Base-by-base conservation (phyloP, 1,140 invertebrate species). In the Heliconius nattereri region DNA sequence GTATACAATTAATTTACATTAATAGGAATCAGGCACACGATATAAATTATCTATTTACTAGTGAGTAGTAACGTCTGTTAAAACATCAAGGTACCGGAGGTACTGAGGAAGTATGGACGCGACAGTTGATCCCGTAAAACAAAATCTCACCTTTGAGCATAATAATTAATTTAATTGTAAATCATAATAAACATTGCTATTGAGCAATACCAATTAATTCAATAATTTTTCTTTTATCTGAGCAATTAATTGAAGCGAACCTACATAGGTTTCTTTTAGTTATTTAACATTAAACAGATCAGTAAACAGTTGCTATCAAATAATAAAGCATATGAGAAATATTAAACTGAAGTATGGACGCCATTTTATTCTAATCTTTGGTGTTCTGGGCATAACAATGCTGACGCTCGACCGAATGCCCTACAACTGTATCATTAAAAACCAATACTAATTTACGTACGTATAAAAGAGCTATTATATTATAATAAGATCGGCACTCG, bases 11-110 rank as follows among this genome's bases (percentile, higher is more conserved):
- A 92, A 92, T 89, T 90, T 92, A 93, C 85, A 91, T 90, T 94
- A 93, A 91, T 92, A 94, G 91, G 92, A 94, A 94, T 93, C 91
- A 92, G 91, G 90, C 90, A 93, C 91, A 93, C 92, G 88, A 88
- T 84, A 90, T 81, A 86, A 82, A 85, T 88, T 85, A 85, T 87
- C 84, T 91, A 92, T 88, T 83, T 81, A 86, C 86, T 92, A 91
- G 84, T 92, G 90, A 91, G 85, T 89, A 86, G 85, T 84, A 80
- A 85, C 81, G 77, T 75, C 29, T 81, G 80, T 84, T 85, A 82
- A 84, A 52, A 85, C 71, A 74, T 83, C 81, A 77, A 71, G 37
- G 70, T 81, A 81, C 80, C 76, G 60, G 11, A 40, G 76, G 76
- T 78, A 78, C 60, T 66, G 60, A 66, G 60, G 60, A 29, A 13